Evolutionary conservation across 2,113 vertebrate species (phyloP).

Genomic region (Thalassoma bifasciatum): DNA sequence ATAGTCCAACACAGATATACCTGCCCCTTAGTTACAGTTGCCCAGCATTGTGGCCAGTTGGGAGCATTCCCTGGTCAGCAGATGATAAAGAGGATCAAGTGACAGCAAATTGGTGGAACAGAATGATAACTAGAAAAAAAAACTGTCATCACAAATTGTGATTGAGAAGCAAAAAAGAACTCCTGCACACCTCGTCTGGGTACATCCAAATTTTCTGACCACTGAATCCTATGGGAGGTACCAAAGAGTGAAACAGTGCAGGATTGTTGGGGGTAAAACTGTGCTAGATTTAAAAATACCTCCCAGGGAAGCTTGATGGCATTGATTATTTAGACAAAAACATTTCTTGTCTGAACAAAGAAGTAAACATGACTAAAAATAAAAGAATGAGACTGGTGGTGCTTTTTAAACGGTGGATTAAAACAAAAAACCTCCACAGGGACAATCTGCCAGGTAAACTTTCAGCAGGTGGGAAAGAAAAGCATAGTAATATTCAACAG

Average conservation of each 20-base stretch:
- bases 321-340: constrained; percentile 3
- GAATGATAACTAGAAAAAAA: constrained; percentile 27
- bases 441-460: background rate
- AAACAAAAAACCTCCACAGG: background rate
- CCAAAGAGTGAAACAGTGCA: background rate
- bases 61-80: constrained; percentile 80
- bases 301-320: constrained; percentile 4
- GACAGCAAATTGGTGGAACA: constrained; percentile 50
- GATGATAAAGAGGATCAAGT: constrained; percentile 84
- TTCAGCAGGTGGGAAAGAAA: background rate
- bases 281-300: background rate
- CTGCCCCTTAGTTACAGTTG: constrained; percentile 90
- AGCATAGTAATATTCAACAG: background rate
- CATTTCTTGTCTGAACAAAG: background rate
- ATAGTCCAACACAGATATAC: constrained; percentile 84
- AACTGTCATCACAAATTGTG: too few species aligned
- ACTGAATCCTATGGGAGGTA: background rate
- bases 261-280: background rate
- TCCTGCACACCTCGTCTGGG: background rate
- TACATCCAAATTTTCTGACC: background rate
- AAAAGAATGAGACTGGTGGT: background rate
- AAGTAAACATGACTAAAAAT: background rate
- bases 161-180: background rate
- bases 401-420: background rate
- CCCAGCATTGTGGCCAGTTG: constrained; percentile 83